Evolutionary conservation across 92 coral and sea anemone species (phyloP), one percentile per base, ranked within the genome.

Genomic region (Zoanthus sansibaricus): DNA sequence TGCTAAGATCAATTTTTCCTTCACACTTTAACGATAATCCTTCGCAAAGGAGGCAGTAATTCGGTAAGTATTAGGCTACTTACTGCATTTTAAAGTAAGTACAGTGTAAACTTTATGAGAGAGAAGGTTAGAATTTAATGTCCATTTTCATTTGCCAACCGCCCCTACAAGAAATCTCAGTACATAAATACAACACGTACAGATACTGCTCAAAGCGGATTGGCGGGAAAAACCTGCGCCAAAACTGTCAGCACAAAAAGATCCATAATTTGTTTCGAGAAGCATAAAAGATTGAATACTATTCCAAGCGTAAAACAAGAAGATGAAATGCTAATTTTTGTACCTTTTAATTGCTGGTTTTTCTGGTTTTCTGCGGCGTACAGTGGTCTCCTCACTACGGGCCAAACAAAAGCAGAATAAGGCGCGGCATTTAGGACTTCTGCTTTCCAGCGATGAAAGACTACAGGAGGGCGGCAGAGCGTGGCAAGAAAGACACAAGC

Each of bases 351-450:
- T 78, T 86, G 89, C 68, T 9, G 89, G 79, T 70, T 91, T 88
- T 10, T 94, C 98, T 51, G 95, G 90, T 76, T 97, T 97, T 78
- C 99, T 92, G 78, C 91, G 96, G 69, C 98, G 87, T 16, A 97
- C 99, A 30, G 93, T 79, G 72, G 88, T 89, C 32, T 78, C 94
- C 88, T 96, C 92, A 88, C 99, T 97, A 79, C 89, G 93, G 84
- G 87, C 91, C 91, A 86, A 88, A 78, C 87, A 90, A 88, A 87
- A 91, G 88, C 93, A 87, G 88, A 82, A 89, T 78, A 90, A 89
- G 89, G 80, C 68, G 88, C 88, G 87, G 90, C 89, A 87, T 83
- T 91, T 91, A 67, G 89, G 88, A 85, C 78, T 78, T 61, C 71
- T 31, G 82, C 94, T 71, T 76, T 79, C 86, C 84, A 83, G 75